Percentiles rank a stretch among this genome's conserved stretches.
Evolutionary conservation across 2,113 vertebrate genomes (phyloP).

Genomic region (Trichechus manatus): DNA sequence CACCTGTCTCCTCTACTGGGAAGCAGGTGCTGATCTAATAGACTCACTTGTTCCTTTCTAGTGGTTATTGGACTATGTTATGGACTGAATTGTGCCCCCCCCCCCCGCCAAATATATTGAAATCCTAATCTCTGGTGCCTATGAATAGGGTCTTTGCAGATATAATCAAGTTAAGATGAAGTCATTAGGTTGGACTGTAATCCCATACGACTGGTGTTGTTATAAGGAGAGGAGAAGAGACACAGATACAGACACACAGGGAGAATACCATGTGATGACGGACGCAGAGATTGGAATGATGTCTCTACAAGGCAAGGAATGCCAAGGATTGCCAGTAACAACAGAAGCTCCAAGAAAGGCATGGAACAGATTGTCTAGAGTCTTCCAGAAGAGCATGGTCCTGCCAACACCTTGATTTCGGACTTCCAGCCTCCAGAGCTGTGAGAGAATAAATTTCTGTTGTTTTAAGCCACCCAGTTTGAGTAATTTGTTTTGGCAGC

Average conservation of each 20-base stretch:
- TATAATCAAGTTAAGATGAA: neutral
- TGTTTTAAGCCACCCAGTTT: neutral
- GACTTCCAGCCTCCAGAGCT: neutral
- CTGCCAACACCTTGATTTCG: neutral
- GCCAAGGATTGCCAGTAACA: neutral
- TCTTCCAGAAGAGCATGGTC: neutral
- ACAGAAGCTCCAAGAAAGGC: neutral
- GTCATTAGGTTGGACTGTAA: neutral
- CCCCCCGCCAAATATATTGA: neutral
- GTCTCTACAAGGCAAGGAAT: neutral
- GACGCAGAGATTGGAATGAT: neutral
- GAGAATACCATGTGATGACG: neutral
- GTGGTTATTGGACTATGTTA: neutral
- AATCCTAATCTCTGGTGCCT: neutral
- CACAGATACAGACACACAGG: neutral
- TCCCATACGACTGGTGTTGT: neutral
- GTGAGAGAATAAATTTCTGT: neutral
- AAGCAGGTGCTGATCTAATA: neutral
- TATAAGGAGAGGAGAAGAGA: neutral
- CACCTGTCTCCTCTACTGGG: neutral
- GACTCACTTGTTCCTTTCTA: neutral
- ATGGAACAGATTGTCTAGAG: neutral
- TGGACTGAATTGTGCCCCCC: neutral
- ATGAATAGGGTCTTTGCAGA: neutral
- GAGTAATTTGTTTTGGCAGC: neutral